Percentiles rank a stretch among this genome's conserved stretches.
Evolutionary conservation across 37 sponge, comb jelly and placozoan species (phyloP).

Genomic region (Halichondria panicea): DNA sequence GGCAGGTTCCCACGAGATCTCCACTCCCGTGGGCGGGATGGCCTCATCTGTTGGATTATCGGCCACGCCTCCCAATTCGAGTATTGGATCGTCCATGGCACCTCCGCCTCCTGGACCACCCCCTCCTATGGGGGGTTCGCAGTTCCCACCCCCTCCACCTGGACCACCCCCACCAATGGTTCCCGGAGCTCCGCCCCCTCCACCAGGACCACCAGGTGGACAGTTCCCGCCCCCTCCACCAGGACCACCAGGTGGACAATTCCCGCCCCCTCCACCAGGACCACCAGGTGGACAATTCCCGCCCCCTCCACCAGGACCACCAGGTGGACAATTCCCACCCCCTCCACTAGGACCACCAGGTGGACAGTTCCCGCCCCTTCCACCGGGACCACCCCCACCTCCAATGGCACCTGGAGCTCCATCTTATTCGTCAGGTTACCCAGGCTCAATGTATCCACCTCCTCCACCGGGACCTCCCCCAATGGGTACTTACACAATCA

Average conservation of each 20-base stretch:
- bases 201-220: slow-evolving; percentile 8
- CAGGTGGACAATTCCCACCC: neutral
- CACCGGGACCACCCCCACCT: neutral
- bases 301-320: neutral
- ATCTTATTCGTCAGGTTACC: too few relatives aligned
- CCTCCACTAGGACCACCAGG: neutral
- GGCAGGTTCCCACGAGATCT: slow-evolving; percentile 12
- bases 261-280: neutral
- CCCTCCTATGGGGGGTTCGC: neutral
- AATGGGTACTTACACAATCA: too few relatives aligned
- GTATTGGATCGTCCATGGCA: too few relatives aligned
- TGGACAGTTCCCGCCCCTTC: neutral
- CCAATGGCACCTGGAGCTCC: neutral
- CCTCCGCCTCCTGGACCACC: slow-evolving; percentile 28
- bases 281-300: slow-evolving; percentile 2
- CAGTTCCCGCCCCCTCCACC: slow-evolving; percentile 2
- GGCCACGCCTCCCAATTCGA: neutral
- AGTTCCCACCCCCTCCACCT: slow-evolving; percentile 6
- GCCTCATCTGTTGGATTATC: neutral
- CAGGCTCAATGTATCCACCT: too few relatives aligned
- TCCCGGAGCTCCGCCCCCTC: neutral
- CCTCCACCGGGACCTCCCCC: too few relatives aligned
- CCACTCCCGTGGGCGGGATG: neutral
- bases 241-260: slow-evolving; percentile 12
- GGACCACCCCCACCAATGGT: neutral